Base-by-base conservation (phyloP, 1,140 invertebrate genomes). In the Copidosoma floridanum region DNA sequence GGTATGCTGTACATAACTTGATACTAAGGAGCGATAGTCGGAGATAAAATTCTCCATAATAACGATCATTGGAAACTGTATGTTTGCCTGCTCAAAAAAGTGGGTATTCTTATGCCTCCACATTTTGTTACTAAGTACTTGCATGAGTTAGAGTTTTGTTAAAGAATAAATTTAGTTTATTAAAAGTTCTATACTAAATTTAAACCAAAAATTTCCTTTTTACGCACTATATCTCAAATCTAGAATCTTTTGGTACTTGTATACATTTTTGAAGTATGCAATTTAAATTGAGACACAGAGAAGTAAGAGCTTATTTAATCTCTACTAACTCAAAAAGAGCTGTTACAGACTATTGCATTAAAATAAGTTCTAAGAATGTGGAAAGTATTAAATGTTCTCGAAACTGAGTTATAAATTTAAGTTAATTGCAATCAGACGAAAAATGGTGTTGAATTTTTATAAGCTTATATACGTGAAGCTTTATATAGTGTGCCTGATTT, bases 121-220 rank as follows among this genome's bases (percentile, higher is more conserved):
- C 48, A 43, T 43, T 44, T 66, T 55, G 16, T 32, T 54, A 21
- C 21, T 27, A 4, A 7, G 24, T 20, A 32, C n/a, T 14, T 56
- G 2, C 14, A 1, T 4, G 18, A 11, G 1, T 40, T 56, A 46
- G 21, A 4, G 16, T 14, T 32, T 14, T 35, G 44, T 32, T 16
- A 56, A 46, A 7, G 35, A 3, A 23, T 44, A 20, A 43, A 44
- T 46, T 32, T 18, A 6, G 11, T 8, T 7, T 55, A 20, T 21
- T 21, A 44, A 43, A 26, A 43, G 18, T 46, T 55, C 21, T 46
- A 32, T 54, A 62, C 46, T 4, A 23, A 23, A 23, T 43, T 66
- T 11, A 66, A 66, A 48, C 61, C 61, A 6, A 65, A 65, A 27
- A 58, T 65, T 53, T 56, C 62, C 43, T 43, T 62, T 50, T 51